Conservation (phyloP, 2,113 vertebrate genomes). For the Chitala chitala region DNA sequence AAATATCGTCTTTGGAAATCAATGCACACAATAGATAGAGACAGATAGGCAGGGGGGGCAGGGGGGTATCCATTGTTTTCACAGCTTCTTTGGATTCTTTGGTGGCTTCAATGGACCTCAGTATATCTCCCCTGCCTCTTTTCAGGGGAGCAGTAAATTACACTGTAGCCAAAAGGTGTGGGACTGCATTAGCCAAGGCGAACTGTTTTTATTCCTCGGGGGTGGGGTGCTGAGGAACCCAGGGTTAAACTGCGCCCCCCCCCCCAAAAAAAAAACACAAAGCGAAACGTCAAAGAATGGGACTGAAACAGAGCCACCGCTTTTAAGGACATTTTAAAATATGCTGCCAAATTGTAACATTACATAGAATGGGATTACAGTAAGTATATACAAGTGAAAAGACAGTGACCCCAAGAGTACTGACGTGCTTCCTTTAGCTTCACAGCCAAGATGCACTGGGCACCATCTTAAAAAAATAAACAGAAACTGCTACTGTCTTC, state of each 20-base stretch:
- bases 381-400: background rate
- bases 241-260: background rate
- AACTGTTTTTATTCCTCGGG: slow-evolving; percentile 20
- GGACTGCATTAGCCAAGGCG: background rate
- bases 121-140: slow-evolving; percentile 39
- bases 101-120: slow-evolving; percentile 34
- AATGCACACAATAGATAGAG: slow-evolving; percentile 47
- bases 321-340: background rate
- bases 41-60: slow-evolving; percentile 15
- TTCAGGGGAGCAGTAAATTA: slow-evolving; percentile 30
- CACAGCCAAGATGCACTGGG: background rate
- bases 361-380: background rate
- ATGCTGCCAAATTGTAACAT: no score
- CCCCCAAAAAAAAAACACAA: no score
- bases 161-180: slow-evolving; percentile 22
- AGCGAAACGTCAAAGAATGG: background rate
- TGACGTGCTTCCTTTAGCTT: background rate
- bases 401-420: background rate
- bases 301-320: background rate
- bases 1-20: slow-evolving; percentile 50
- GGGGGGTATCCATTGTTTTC: slow-evolving; percentile 54
- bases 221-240: slow-evolving; percentile 14
- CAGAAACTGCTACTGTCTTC: background rate
- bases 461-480: background rate
- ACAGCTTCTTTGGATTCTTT: slow-evolving; percentile 28